Evolutionary conservation across 2,888 invertebrate species (phyloP).

Genomic region (Notocelia uddmanniana): DNA sequence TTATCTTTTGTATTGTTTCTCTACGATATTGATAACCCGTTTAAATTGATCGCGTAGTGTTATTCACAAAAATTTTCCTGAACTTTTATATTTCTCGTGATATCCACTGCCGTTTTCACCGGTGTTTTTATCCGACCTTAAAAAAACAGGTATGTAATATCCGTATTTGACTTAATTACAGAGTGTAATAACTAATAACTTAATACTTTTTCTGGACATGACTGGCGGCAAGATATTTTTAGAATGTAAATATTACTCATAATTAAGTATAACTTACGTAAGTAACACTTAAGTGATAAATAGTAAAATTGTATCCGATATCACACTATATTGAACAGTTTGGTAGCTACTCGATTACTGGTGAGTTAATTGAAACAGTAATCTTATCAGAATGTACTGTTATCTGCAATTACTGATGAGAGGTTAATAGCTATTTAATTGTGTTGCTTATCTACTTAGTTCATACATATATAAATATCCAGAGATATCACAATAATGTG

Average conservation of each 20-base stretch:
- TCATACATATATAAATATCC: not conserved
- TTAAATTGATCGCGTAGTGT: not conserved
- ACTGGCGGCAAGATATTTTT: slow-evolving; percentile 52
- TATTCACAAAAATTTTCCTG: slow-evolving; percentile 50
- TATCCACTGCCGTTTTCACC: slow-evolving; percentile 47
- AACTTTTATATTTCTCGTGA: slow-evolving; percentile 48
- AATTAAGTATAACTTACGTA: slow-evolving; percentile 42
- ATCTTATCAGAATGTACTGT: slow-evolving; percentile 29
- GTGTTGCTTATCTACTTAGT: slow-evolving; percentile 12
- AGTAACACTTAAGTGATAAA: slow-evolving; percentile 34
- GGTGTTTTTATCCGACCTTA: not conserved
- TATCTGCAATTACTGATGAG: slow-evolving; percentile 28
- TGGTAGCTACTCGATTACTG: slow-evolving; percentile 16
- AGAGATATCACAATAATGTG: not conserved
- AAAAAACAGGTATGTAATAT: slow-evolving; percentile 35
- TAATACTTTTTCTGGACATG: not conserved
- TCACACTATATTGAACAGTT: slow-evolving; percentile 6
- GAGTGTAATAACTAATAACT: not conserved
- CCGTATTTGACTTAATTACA: not conserved
- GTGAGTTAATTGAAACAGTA: slow-evolving; percentile 27
- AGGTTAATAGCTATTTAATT: slow-evolving; percentile 28
- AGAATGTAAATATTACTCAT: slow-evolving; percentile 51
- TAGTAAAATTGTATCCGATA: slow-evolving; percentile 14
- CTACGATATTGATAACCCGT: not conserved
- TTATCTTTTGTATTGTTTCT: not conserved